Base-by-base conservation (phyloP, 2,113 vertebrate species). In the Cyanocitta stelleri region DNA sequence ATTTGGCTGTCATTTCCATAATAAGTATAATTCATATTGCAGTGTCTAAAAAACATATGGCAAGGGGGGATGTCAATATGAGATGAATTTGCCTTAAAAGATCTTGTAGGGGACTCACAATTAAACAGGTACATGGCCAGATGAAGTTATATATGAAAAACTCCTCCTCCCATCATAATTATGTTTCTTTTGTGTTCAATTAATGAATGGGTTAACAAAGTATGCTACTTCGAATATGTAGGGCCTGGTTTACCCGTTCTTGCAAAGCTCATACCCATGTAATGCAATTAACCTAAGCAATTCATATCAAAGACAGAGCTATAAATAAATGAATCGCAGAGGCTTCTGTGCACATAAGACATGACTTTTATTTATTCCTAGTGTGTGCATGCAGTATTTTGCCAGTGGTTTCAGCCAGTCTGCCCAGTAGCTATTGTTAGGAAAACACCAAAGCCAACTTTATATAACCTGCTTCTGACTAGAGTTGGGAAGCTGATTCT, bases 1-100 rank as follows among this genome's bases (percentile, higher is more conserved):
- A 94, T 92, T 92, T 94, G 92, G 95, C 92, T 96, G 86, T 97
- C 97, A 88, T 95, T 97, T 96, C 84, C 86, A 68, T 93, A 95
- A 91, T 77, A 94, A 93, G 63, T 55, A 91, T 97, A 96, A 93
- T 96, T 95, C 93, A 95, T 92, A 96, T 77, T 94, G 63, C 44
- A 92, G 54, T n/a, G 37, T 96, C 91, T 90, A 95, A 96, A 97
- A 90, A 95, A 95, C 87, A 86, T 86, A 72, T 29, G 82, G 71
- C 88, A 93, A 79, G 52, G 83, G 67, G 67, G 71, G 35, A 89
- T 95, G 92, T 82, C 86, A 90, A 87, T 90, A 79, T 37, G 29
- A 92, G 80, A 79, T 2, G 6, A 86, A 85, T 81, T 78, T 49
- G 27, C 68, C 85, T 79, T 85, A 61, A 89, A 86, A 82, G 59